Conservation (phyloP, 2,113 vertebrate genomes). For the Daphoenositta chrysoptera region DNA sequence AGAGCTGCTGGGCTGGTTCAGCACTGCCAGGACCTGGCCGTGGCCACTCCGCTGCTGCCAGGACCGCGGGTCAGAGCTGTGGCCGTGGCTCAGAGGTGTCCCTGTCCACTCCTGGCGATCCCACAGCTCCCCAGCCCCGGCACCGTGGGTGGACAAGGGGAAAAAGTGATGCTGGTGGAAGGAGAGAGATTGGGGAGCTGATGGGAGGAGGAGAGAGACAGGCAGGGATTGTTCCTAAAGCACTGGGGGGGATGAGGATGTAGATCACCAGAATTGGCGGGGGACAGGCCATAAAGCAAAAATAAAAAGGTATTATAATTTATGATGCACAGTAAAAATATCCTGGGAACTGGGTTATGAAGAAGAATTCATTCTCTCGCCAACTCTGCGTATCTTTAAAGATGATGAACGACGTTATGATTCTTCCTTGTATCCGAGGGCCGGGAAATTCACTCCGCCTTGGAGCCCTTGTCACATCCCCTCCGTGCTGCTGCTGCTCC, state of each 20-base stretch:
- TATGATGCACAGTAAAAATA: slow-evolving; percentile 61
- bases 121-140: background rate
- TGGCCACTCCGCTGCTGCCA: background rate
- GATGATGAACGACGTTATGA: slow-evolving; percentile 6
- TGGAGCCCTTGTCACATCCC: background rate
- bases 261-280: slow-evolving; percentile 57
- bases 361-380: slow-evolving; percentile 41
- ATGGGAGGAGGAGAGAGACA: background rate
- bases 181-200: background rate
- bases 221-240: slow-evolving; percentile 30
- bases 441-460: background rate
- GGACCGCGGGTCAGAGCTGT: background rate
- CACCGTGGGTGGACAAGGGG: background rate
- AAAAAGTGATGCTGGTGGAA: background rate
- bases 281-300: slow-evolving; percentile 69
- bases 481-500: background rate
- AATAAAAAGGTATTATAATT: slow-evolving; percentile 69
- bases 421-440: background rate
- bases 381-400: background rate
- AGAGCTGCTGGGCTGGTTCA: background rate
- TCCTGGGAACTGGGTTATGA: slow-evolving; percentile 23
- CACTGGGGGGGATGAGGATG: background rate
- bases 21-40: background rate
- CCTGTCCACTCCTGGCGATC: accelerated
- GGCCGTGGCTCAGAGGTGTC: background rate